phyloP scores from a whole-genome alignment of 2,797 vertebrate genomes.

The Betta splendens region DNA sequence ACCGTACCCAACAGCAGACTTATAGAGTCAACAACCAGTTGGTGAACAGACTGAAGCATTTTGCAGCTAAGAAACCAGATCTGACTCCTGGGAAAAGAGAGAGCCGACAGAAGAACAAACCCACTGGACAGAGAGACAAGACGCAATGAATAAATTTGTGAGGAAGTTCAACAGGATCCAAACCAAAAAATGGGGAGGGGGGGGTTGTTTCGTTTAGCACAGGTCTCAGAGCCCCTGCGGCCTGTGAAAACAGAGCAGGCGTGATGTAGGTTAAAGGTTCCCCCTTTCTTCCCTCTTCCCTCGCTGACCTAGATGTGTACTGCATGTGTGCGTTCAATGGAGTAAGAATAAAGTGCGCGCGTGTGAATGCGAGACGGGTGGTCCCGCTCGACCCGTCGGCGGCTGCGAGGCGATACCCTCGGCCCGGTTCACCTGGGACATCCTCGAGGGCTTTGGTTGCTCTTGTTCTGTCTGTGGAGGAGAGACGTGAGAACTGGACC shows the following conservation, averaged over 20 bases:
- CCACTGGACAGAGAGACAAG: not conserved
- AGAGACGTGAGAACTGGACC: constrained; percentile 49
- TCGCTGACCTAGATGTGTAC: constrained; percentile 67
- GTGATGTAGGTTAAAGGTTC: constrained; percentile 51
- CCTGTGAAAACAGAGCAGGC: constrained; percentile 42
- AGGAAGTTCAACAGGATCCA: too few relatives aligned
- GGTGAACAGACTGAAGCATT: not conserved
- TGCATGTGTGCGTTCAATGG: constrained; percentile 25
- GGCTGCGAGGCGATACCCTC: constrained; percentile 55
- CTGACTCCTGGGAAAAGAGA: not conserved
- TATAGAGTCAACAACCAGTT: not conserved
- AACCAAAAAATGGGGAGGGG: too few relatives aligned
- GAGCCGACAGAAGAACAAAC: too few relatives aligned
- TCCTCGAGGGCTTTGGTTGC: constrained; percentile 32
- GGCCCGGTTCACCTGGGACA: constrained; percentile 67
- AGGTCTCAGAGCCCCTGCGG: constrained; percentile 35
- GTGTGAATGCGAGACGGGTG: constrained; percentile 45
- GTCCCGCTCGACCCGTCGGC: constrained; percentile 45
- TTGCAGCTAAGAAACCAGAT: not conserved
- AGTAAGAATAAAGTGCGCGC: constrained; percentile 20
- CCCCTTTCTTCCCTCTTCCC: constrained; percentile 33
- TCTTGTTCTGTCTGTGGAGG: constrained; percentile 33
- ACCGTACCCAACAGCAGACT: not conserved
- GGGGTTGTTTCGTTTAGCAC: constrained; percentile 18
- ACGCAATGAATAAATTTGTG: not conserved